These are phyloP conservation scores for Margarornis squamiger DNA, from an alignment of 2,797 vertebrate species.

Conservation along the genomic window DNA sequence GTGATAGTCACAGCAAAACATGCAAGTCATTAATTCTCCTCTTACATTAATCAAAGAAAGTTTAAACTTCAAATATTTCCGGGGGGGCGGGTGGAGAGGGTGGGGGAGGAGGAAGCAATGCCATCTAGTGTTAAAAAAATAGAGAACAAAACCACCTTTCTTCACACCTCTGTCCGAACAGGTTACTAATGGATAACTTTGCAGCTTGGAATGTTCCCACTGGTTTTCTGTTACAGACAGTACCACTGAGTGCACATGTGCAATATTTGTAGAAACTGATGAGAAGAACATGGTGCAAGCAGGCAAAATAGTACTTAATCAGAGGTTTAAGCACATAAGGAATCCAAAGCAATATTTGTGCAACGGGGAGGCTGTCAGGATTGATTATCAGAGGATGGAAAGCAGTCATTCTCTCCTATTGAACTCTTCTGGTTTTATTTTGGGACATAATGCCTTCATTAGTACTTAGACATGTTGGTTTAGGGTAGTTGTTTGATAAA, in stretches of 20 bases:
- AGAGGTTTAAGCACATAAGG: neutral
- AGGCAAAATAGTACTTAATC: neutral
- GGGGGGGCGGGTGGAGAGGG: fast-evolving
- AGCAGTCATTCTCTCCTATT: neutral
- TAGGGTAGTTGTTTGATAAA: neutral
- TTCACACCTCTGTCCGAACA: neutral
- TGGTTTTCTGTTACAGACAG: neutral
- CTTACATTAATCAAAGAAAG: neutral
- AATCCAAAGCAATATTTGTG: neutral
- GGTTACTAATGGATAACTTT: neutral
- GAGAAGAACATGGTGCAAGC: neutral
- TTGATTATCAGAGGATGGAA: neutral
- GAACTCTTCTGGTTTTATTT: conserved; percentile 8
- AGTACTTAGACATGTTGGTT: neutral
- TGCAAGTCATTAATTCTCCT: neutral
- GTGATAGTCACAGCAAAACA: neutral
- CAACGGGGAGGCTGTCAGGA: neutral
- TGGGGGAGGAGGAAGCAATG: neutral
- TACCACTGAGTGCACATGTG: neutral
- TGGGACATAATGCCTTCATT: neutral
- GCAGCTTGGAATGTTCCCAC: neutral
- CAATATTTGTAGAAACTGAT: neutral
- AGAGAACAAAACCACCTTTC: neutral
- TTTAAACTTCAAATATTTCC: neutral
- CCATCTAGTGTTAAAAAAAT: neutral